phyloP scores from a whole-genome alignment of 2,888 invertebrate species.

The Drosophila merina region DNA sequence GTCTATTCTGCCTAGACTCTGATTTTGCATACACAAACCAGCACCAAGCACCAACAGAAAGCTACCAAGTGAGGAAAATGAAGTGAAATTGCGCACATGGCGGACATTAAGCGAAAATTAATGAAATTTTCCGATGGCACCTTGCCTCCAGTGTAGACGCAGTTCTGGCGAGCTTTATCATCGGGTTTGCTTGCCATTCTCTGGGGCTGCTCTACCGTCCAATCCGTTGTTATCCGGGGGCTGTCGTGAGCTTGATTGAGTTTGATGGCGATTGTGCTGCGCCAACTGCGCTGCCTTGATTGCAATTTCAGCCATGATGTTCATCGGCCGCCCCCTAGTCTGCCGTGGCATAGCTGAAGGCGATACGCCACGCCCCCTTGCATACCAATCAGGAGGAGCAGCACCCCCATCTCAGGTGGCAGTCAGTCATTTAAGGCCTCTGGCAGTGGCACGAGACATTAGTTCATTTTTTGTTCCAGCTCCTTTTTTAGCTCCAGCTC shows the following conservation, averaged over 20 bases:
- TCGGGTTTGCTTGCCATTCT: slow-evolving; percentile 16
- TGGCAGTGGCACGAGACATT: slow-evolving; percentile 59
- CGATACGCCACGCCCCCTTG: slow-evolving; percentile 39
- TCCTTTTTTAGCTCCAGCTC: not conserved
- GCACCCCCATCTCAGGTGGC: slow-evolving; percentile 43
- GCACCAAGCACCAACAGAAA: not conserved
- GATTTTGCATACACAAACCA: slow-evolving; percentile 36
- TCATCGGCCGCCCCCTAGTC: not conserved
- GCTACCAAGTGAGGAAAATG: slow-evolving; percentile 16
- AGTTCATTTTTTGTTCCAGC: slow-evolving; percentile 35
- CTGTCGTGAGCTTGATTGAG: slow-evolving; percentile 73
- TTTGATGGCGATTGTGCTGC: slow-evolving; percentile 80
- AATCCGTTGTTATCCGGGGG: slow-evolving; percentile 48
- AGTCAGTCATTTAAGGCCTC: slow-evolving; percentile 55
- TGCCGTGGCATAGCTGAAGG: slow-evolving; percentile 17
- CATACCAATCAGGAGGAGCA: slow-evolving; percentile 67
- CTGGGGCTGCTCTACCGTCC: slow-evolving; percentile 24
- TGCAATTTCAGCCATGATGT: slow-evolving; percentile 62
- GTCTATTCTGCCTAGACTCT: slow-evolving; percentile 15
- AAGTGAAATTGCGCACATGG: slow-evolving; percentile 76
- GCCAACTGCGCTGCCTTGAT: slow-evolving; percentile 65
- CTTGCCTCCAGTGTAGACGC: slow-evolving; percentile 30
- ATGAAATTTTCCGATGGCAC: slow-evolving; percentile 67
- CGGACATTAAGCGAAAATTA: slow-evolving; percentile 78
- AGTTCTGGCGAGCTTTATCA: slow-evolving; percentile 36